Evolutionary conservation across 1,140 invertebrate species (phyloP).

Genomic region (Aphis craccivora): DNA sequence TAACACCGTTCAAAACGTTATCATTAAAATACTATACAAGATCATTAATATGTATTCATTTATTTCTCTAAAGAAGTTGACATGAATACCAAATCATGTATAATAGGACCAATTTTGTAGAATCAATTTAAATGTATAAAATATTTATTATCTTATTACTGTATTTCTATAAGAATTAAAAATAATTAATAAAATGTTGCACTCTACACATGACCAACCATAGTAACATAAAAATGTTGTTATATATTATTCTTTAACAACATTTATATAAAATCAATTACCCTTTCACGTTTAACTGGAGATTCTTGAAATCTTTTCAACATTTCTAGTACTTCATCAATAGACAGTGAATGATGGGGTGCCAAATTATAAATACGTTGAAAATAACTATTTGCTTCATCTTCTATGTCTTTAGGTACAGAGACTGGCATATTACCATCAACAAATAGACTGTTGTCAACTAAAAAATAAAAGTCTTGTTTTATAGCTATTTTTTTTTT

Average conservation of each 20-base stretch:
- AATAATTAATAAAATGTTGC: no score
- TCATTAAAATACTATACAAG: no score
- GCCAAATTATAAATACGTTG: conserved; percentile 98
- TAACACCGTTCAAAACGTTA: no score
- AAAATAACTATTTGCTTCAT: conserved; percentile 98
- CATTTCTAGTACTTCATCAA: conserved; percentile 92
- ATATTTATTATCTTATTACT: neutral
- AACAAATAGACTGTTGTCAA: conserved; percentile 47
- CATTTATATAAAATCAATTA: conserved; percentile 62
- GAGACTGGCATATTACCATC: conserved; percentile 50
- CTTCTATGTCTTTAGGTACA: conserved; percentile 94
- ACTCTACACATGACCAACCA: neutral
- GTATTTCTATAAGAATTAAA: neutral
- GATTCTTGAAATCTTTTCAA: conserved; percentile 96
- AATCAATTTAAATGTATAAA: neutral
- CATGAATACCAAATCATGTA: neutral
- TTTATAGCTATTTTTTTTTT: neutral
- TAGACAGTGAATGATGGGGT: conserved; percentile 88
- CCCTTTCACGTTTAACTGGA: conserved; percentile 81
- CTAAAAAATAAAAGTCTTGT: neutral
- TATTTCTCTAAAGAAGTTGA: no score
- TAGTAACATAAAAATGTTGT: neutral
- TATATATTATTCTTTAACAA: neutral
- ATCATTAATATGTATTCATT: no score
- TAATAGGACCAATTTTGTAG: neutral